phyloP scores from a whole-genome alignment of 2,113 vertebrate species.

The Empidonax alnorum region DNA sequence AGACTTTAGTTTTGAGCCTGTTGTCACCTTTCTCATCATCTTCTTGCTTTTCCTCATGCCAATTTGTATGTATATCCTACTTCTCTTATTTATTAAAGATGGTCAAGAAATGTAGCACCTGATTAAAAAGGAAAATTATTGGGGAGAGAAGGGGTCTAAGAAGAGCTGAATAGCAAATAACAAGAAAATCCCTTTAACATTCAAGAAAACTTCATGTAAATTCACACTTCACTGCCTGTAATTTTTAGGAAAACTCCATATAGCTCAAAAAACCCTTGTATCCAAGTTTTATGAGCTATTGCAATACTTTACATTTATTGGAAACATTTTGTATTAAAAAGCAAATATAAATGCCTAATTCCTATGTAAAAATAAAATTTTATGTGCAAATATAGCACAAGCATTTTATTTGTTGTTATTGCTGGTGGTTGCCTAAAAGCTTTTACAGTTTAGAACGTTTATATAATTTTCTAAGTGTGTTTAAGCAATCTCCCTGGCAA shows the following conservation, averaged over 20 bases:
- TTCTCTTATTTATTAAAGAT: not conserved
- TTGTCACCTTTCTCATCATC: not conserved
- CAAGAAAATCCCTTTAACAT: not conserved
- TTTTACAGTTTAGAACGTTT: not conserved
- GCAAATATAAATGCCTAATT: not conserved
- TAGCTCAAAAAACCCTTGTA: not conserved
- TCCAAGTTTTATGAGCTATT: not conserved
- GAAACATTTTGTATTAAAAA: not conserved
- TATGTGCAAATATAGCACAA: not conserved
- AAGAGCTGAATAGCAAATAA: not conserved
- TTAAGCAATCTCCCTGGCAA: not conserved
- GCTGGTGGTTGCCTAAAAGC: not conserved
- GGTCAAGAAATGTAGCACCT: not conserved
- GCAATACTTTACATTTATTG: not conserved
- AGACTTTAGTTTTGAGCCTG: not conserved
- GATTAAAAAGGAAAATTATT: not conserved
- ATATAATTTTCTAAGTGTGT: not conserved
- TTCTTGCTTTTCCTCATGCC: not conserved
- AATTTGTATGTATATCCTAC: not conserved
- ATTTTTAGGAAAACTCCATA: not conserved
- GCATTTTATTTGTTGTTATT: not conserved
- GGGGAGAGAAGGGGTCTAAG: not conserved
- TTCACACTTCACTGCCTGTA: conserved; percentile 2
- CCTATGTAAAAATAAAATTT: not conserved
- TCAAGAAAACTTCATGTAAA: not conserved